phyloP scores from a whole-genome alignment of 2,113 vertebrate genomes.

The Cryptomyrus ogoouensis region DNA sequence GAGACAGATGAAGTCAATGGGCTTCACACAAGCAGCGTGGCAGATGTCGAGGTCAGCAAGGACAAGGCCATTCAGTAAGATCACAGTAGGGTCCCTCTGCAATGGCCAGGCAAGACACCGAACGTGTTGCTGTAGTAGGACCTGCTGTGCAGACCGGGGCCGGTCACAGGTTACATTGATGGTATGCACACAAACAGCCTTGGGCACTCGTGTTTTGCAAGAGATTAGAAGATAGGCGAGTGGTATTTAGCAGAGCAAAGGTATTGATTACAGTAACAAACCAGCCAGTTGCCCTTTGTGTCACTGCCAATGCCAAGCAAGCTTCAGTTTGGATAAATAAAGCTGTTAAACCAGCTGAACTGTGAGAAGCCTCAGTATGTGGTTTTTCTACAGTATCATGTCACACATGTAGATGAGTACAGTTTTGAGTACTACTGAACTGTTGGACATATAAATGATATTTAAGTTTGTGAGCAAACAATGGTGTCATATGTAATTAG shows the following conservation, averaged over 20 bases:
- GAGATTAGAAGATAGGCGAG: neutral
- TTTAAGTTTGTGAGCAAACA: neutral
- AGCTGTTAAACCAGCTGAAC: neutral
- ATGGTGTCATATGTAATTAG: neutral
- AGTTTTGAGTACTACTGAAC: neutral
- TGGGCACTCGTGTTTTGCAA: neutral
- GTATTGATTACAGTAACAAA: neutral
- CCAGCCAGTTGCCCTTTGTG: neutral
- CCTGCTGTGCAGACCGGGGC: slow-evolving; percentile 34
- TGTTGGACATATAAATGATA: neutral
- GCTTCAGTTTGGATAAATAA: neutral
- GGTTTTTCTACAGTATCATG: neutral
- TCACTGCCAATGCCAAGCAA: neutral
- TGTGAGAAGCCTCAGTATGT: neutral
- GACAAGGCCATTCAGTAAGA: slow-evolving; percentile 61
- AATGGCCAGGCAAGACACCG: slow-evolving; percentile 9
- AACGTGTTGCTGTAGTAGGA: slow-evolving; percentile 37
- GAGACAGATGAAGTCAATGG: slow-evolving; percentile 57
- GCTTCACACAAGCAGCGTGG: slow-evolving; percentile 54
- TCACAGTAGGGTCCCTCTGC: slow-evolving; percentile 49
- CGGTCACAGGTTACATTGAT: slow-evolving; percentile 58
- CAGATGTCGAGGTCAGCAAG: slow-evolving; percentile 62
- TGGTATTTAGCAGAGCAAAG: neutral
- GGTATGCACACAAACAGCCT: slow-evolving; percentile 14
- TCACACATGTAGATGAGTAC: neutral